Evolutionary conservation across 2,113 vertebrate genomes (phyloP).

Genomic region (Todiramphus chloris): DNA sequence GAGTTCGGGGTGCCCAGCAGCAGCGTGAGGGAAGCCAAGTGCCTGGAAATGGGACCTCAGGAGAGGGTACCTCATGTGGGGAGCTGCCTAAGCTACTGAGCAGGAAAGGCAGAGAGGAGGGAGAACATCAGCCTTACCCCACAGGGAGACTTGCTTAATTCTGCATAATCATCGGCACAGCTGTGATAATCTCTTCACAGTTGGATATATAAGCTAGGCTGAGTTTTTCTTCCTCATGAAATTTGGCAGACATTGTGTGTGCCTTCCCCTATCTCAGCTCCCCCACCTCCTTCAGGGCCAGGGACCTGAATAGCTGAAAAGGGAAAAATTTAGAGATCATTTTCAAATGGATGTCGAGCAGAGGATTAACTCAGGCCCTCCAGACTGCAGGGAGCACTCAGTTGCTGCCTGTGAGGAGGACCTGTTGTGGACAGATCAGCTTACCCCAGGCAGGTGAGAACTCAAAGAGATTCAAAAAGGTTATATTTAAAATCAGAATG

Average conservation of each 20-base stretch:
- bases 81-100: not conserved
- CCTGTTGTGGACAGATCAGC: fast-evolving
- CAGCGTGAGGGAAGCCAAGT: not conserved
- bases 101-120: not conserved
- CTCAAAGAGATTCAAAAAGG: not conserved
- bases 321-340: not conserved
- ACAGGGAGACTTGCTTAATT: not conserved
- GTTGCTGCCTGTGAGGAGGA: not conserved
- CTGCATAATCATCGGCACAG: not conserved
- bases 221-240: not conserved
- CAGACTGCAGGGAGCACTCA: not conserved
- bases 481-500: not conserved
- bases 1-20: not conserved
- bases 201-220: not conserved
- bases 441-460: not conserved
- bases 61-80: not conserved
- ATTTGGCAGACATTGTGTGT: fast-evolving
- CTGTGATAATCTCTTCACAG: not conserved
- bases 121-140: not conserved
- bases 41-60: not conserved
- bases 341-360: not conserved
- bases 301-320: not conserved
- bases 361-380: not conserved
- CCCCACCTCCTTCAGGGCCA: not conserved
- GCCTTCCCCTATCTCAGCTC: not conserved